These are phyloP conservation scores for Neria commutata DNA, from an alignment of 2,888 invertebrate genomes.

Conservation along the genomic window DNA sequence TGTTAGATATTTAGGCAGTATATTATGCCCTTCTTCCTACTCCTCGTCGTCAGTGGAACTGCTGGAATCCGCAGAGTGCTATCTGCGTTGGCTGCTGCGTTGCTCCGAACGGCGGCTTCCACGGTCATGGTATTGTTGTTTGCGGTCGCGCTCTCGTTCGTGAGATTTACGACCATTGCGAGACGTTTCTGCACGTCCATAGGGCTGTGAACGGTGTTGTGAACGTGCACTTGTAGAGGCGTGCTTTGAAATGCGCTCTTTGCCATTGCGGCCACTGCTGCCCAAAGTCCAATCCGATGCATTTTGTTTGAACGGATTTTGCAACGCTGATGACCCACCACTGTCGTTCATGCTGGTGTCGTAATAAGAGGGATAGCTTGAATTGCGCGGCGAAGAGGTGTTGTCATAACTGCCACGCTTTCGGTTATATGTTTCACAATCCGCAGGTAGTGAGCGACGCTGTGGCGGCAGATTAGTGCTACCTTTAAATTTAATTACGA, in stretches of 20 bases:
- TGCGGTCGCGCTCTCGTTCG: constrained; percentile 14
- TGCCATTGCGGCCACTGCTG: constrained; percentile 5
- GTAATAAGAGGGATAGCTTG: constrained; percentile 15
- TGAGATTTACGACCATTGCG: constrained; percentile 34
- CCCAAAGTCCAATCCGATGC: constrained; percentile 14
- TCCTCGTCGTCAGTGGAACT: neutral
- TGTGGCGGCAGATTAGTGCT: constrained; percentile 1
- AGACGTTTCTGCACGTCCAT: constrained; percentile 25
- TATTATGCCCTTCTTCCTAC: too few relatives aligned
- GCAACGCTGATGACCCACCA: neutral
- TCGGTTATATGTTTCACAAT: constrained; percentile 17
- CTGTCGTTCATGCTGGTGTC: constrained; percentile 14
- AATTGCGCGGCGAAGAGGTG: constrained; percentile 7
- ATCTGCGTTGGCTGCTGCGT: constrained; percentile 36
- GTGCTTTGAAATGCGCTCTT: constrained; percentile 31
- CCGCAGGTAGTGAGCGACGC: constrained; percentile 62
- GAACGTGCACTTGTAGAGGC: constrained; percentile 29
- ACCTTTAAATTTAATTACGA: constrained; percentile 62
- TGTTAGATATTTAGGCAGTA: too few relatives aligned
- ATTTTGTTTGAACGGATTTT: constrained; percentile 24
- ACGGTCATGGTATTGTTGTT: constrained; percentile 26
- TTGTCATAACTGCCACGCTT: constrained; percentile 8
- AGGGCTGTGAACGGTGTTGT: constrained; percentile 32
- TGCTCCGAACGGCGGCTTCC: constrained; percentile 48
- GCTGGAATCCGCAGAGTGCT: neutral